phyloP scores from a whole-genome alignment of 2,797 vertebrate genomes.

The Coregonus ussuriensis region DNA sequence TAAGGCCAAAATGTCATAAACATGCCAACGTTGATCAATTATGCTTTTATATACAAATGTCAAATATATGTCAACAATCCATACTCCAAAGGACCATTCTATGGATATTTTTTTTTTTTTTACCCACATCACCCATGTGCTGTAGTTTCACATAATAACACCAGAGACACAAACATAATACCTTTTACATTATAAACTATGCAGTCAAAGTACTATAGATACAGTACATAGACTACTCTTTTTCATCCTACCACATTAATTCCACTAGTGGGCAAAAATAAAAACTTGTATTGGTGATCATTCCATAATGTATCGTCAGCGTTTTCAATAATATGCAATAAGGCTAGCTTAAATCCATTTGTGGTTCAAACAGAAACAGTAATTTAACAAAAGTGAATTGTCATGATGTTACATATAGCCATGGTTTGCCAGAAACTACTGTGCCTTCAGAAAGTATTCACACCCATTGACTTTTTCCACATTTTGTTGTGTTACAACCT shows the following conservation, averaged over 20 bases:
- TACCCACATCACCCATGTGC: too few species aligned
- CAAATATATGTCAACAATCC: too few species aligned
- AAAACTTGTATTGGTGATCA: conserved; percentile 5
- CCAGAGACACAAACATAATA: background rate
- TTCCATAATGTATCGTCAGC: conserved; percentile 7
- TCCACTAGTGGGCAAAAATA: conserved; percentile 1
- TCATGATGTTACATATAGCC: background rate
- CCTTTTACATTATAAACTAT: background rate
- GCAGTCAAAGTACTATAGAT: background rate
- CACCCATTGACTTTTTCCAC: too few species aligned
- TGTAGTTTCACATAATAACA: background rate
- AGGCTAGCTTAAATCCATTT: conserved; percentile 35
- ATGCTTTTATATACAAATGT: too few species aligned
- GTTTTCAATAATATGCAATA: conserved; percentile 40
- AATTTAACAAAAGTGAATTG: background rate
- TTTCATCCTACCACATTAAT: background rate
- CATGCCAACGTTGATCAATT: too few species aligned
- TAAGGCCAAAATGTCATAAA: too few species aligned
- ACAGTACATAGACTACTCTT: background rate
- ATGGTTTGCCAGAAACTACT: background rate
- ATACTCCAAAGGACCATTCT: too few species aligned
- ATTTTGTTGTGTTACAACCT: too few species aligned
- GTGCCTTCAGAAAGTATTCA: too few species aligned
- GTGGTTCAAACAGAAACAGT: background rate
- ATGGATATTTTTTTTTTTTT: too few species aligned